Conservation (phyloP, 1,140 invertebrate species). For the Macrobrachium nipponense region DNA sequence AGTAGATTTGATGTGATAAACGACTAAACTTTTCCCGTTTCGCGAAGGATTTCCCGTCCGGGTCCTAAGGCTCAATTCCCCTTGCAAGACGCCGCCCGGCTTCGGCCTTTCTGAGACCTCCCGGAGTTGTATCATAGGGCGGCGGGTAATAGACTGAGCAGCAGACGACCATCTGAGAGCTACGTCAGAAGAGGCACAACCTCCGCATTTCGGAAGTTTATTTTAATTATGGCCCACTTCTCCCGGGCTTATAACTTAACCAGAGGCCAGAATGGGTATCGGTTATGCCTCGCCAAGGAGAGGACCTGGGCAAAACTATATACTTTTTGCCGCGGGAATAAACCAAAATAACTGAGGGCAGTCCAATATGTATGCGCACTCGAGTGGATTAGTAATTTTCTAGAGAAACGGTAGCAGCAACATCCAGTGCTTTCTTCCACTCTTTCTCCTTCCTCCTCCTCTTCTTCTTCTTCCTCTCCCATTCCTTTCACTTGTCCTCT, state of each 20-base stretch:
- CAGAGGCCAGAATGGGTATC: conserved; percentile 37
- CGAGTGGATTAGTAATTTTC: too few relatives aligned
- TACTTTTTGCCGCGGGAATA: conserved; percentile 23
- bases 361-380: too few relatives aligned
- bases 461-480: neutral
- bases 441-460: neutral
- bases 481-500: neutral
- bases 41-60: too few relatives aligned
- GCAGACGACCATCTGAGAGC: conserved; percentile 36
- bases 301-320: conserved; percentile 5
- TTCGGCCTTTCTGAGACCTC: conserved; percentile 34
- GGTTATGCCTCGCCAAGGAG: conserved; percentile 28
- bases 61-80: neutral
- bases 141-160: conserved; percentile 58
- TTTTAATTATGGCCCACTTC: conserved; percentile 55
- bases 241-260: conserved; percentile 30
- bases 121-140: conserved; percentile 58
- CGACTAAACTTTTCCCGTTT: too few relatives aligned
- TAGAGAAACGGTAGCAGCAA: too few relatives aligned
- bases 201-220: conserved; percentile 44
- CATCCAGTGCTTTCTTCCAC: too few relatives aligned
- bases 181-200: conserved; percentile 41
- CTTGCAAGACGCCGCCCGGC: neutral
- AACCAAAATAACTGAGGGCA: neutral
- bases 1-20: too few relatives aligned